phyloP scores from a whole-genome alignment of 2,888 invertebrate species.

The Octodonta nipae region DNA sequence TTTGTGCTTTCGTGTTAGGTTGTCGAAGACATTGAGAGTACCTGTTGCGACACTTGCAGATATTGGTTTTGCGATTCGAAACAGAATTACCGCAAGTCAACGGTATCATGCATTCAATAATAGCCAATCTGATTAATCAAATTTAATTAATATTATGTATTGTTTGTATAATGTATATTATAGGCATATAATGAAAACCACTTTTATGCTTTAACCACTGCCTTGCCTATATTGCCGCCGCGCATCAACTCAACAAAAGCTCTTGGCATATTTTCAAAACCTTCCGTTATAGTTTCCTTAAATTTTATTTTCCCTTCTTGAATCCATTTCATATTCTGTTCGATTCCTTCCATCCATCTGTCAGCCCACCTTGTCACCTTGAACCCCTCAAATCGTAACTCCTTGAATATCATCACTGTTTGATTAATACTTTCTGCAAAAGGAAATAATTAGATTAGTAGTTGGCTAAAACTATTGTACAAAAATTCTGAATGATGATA shows the following conservation, averaged over 20 bases:
- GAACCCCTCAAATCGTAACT: slow-evolving; percentile 25
- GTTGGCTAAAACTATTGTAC: no score
- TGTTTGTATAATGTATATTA: no score
- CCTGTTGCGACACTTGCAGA: no score
- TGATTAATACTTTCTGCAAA: slow-evolving; percentile 13
- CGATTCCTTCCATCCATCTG: slow-evolving; percentile 49
- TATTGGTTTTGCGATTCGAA: no score
- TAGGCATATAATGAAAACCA: no score
- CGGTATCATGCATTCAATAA: no score
- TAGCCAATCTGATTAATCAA: no score
- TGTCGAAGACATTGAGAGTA: no score
- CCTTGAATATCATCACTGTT: slow-evolving; percentile 19
- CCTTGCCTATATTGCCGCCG: slow-evolving; percentile 23
- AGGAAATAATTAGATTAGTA: background rate
- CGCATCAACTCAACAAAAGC: slow-evolving; percentile 22
- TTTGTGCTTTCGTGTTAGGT: no score
- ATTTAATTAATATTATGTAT: no score
- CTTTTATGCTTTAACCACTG: slow-evolving; percentile 22
- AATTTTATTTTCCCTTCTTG: slow-evolving; percentile 56
- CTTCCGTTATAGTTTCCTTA: slow-evolving; percentile 49
- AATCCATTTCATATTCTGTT: slow-evolving; percentile 50
- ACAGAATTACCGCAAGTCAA: no score
- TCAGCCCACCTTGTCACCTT: slow-evolving; percentile 23
- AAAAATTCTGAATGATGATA: no score
- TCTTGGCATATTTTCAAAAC: slow-evolving; percentile 41